Percentiles rank a stretch among this genome's conserved stretches.
These are phyloP conservation scores for Acrobasis consociella DNA, from an alignment of 2,888 invertebrate genomes.

Conservation along the genomic window DNA sequence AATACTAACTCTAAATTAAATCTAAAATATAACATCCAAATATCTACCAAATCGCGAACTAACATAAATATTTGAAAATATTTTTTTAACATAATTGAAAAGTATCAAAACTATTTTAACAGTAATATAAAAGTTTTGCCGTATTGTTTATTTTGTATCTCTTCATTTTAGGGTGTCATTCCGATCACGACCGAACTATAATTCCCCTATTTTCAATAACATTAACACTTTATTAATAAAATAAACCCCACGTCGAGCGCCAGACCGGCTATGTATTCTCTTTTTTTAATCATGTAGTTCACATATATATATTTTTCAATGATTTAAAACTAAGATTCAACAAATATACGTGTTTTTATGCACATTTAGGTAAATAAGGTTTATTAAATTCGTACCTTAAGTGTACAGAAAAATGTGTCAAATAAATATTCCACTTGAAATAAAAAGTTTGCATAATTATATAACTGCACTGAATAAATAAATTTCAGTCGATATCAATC, in stretches of 20 bases:
- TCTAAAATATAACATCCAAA: no score
- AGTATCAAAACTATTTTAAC: slow-evolving; percentile 50
- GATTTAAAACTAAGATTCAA: no score
- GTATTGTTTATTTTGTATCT: slow-evolving; percentile 52
- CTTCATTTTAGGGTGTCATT: slow-evolving; percentile 59
- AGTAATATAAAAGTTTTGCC: slow-evolving; percentile 48
- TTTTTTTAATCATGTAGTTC: no score
- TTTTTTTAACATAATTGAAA: slow-evolving; percentile 17
- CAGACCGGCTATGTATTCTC: no score
- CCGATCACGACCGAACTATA: slow-evolving; percentile 55
- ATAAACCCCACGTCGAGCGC: slow-evolving; percentile 1
- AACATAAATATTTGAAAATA: not conserved
- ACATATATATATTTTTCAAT: no score
- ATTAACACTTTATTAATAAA: slow-evolving; percentile 16
- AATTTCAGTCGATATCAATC: not conserved
- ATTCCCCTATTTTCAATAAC: slow-evolving; percentile 46
- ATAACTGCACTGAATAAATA: not conserved
- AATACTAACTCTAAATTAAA: not conserved
- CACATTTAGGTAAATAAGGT: no score
- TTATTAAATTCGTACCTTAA: no score
- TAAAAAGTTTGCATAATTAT: not conserved
- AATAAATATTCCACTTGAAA: no score
- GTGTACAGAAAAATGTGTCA: no score
- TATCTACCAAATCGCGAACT: not conserved
- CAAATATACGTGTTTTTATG: no score